A percentile compares a stretch with the other conserved stretches of the same genome.
Evolutionary conservation across 1,140 invertebrate genomes (phyloP).

Genomic region (Gerris buenoi): DNA sequence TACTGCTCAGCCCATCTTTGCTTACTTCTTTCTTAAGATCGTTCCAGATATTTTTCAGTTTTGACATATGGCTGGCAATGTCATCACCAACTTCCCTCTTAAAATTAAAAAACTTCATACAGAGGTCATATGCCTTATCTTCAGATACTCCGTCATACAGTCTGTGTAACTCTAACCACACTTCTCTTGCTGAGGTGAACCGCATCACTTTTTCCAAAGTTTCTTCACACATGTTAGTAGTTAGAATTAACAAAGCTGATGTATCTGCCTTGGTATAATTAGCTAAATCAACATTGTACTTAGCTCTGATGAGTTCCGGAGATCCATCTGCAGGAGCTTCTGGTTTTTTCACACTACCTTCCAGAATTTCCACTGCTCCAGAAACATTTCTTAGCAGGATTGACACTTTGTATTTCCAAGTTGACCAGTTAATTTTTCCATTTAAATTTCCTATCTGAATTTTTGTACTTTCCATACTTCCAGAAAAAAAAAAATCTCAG

Average conservation of each 20-base stretch:
- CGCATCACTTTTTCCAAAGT: neutral
- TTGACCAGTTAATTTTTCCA: neutral
- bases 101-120: slow-evolving; percentile 1
- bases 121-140: neutral
- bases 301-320: neutral
- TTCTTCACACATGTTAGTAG: neutral
- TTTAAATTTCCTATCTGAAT: neutral
- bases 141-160: neutral
- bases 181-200: neutral
- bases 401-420: neutral
- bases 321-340: neutral
- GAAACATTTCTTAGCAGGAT: neutral
- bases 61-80: neutral
- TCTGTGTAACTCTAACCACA: neutral
- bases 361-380: neutral
- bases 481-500: too few relatives aligned
- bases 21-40: neutral
- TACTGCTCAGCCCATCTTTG: slow-evolving; percentile 1
- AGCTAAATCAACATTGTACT: neutral
- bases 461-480: neutral
- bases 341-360: neutral
- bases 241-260: neutral
- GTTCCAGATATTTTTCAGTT: slow-evolving; percentile 2
- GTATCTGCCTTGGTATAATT: neutral
- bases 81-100: neutral